These are phyloP conservation scores for Cheilosia variabilis DNA, from an alignment of 2,888 invertebrate species.

Conservation along the genomic window DNA sequence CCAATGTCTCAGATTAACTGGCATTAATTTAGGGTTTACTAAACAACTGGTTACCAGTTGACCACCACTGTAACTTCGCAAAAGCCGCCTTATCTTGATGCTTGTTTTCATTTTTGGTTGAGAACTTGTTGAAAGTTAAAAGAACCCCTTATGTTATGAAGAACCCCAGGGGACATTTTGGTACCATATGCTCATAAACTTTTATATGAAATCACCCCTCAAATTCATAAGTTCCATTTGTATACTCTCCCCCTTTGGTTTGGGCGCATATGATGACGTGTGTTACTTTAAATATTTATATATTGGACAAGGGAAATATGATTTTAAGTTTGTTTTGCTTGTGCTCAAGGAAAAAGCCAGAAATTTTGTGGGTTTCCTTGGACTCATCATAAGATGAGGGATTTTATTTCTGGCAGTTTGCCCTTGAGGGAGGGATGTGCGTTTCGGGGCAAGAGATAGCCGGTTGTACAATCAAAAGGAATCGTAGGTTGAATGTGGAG, in stretches of 20 bases:
- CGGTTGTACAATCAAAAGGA: too few relatives aligned
- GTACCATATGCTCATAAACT: constrained; percentile 50
- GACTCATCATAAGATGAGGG: too few relatives aligned
- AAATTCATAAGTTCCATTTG: constrained; percentile 25
- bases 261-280: neutral
- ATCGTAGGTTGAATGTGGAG: too few relatives aligned
- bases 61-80: constrained; percentile 21
- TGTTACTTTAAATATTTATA: constrained; percentile 17
- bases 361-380: too few relatives aligned
- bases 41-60: constrained; percentile 38
- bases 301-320: neutral
- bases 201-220: constrained; percentile 39
- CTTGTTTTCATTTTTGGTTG: neutral
- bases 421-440: too few relatives aligned
- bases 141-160: constrained; percentile 38
- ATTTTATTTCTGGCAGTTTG: too few relatives aligned
- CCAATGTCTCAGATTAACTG: constrained; percentile 29
- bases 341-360: too few relatives aligned
- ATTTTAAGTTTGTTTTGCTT: too few relatives aligned
- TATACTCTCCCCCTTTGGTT: neutral
- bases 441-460: too few relatives aligned
- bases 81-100: constrained; percentile 28
- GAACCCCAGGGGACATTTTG: constrained; percentile 47
- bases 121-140: constrained; percentile 53
- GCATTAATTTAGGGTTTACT: constrained; percentile 14